Evolutionary conservation across 2,113 vertebrate species (phyloP).

Genomic region (Petroica traversi): DNA sequence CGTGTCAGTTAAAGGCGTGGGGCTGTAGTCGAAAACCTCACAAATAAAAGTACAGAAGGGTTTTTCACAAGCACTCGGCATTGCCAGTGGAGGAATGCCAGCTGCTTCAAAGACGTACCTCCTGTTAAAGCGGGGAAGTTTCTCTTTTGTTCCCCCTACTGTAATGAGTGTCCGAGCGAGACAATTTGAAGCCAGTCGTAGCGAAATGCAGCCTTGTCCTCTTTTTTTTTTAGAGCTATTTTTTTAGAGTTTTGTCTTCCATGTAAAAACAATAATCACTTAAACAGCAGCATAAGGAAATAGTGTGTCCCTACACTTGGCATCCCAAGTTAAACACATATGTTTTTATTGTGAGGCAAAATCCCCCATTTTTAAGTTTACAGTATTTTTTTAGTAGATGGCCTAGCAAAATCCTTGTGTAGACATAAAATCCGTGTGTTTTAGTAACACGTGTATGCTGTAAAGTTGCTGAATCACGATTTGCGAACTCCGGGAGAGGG

Average conservation of each 20-base stretch:
- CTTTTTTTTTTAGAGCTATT: accelerated
- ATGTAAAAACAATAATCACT: too few species aligned
- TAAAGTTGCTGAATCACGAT: accelerated
- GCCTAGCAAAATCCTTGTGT: background rate
- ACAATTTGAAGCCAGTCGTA: too few species aligned
- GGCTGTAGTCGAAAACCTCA: accelerated
- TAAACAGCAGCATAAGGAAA: too few species aligned
- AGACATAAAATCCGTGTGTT: background rate
- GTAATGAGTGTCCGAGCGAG: background rate
- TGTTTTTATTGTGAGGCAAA: background rate
- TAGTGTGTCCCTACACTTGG: accelerated
- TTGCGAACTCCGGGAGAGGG: background rate
- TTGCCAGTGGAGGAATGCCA: background rate
- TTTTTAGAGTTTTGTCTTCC: background rate
- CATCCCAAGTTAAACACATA: accelerated
- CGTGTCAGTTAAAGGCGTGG: accelerated
- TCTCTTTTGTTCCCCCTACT: accelerated
- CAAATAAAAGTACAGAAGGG: background rate
- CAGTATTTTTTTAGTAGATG: background rate
- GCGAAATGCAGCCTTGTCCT: background rate
- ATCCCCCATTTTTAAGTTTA: background rate
- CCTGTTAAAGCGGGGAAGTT: accelerated
- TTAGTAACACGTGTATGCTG: accelerated
- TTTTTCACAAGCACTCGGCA: accelerated
- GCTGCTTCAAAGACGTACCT: too few species aligned